These are phyloP conservation scores for Listrodromus nycthemerus DNA, from an alignment of 2,888 invertebrate species.

Conservation along the genomic window DNA sequence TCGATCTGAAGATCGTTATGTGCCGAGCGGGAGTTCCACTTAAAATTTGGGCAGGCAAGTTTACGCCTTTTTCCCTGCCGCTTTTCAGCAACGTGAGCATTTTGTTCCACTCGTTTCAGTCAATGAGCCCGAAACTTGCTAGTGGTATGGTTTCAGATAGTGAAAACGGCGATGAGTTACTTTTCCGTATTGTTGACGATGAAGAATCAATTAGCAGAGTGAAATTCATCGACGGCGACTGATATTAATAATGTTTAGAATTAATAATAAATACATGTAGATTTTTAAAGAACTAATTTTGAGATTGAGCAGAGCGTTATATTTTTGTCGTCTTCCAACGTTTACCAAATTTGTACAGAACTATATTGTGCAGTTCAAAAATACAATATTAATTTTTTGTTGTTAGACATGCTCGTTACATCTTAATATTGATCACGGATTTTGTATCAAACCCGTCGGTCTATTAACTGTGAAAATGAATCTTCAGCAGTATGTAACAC, in stretches of 20 bases:
- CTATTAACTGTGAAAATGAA: not conserved
- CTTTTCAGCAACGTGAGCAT: slow-evolving; percentile 62
- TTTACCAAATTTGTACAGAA: not conserved
- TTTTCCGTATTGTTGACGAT: slow-evolving; percentile 4
- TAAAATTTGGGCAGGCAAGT: slow-evolving; percentile 68
- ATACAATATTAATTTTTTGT: too few species aligned
- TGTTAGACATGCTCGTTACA: too few species aligned
- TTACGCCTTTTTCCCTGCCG: slow-evolving; percentile 61
- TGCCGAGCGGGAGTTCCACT: slow-evolving; percentile 65
- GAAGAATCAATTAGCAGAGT: not conserved
- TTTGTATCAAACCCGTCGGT: slow-evolving; percentile 59
- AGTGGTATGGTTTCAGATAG: not conserved
- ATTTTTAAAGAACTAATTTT: not conserved
- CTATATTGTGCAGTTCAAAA: not conserved
- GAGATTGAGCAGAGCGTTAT: not conserved
- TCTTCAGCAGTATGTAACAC: not conserved
- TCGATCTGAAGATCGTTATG: slow-evolving; percentile 60
- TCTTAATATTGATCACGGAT: too few species aligned
- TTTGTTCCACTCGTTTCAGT: not conserved
- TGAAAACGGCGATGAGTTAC: slow-evolving; percentile 8
- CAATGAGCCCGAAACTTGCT: not conserved
- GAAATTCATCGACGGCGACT: not conserved
- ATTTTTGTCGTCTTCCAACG: not conserved
- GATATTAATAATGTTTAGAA: not conserved
- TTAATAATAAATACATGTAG: slow-evolving; percentile 25